Base-by-base conservation (phyloP, 2,797 vertebrate species). In the Sebastes paucispinis region DNA sequence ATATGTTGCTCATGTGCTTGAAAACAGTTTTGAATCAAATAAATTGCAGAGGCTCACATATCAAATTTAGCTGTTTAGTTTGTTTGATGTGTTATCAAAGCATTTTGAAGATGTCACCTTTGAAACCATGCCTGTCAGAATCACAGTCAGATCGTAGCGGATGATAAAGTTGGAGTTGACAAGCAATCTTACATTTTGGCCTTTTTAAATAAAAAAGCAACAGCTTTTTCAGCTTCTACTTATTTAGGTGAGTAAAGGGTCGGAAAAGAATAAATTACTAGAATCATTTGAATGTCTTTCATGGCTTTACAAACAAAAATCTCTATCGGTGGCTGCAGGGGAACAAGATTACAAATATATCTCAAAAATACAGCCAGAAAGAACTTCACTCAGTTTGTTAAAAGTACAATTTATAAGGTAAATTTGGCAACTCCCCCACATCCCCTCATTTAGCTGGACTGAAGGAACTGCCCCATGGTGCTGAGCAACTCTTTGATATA, bases 401-500 rank as follows among this genome's bases (percentile, higher is more conserved):
- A 20, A 43, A 36, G 6, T 16, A 1, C 24, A 39, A 57, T 34
- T 52, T 22, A 29, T 22, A 52, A 54, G 34, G 70, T 77, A 7
- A 14, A 66, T 67, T 34, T 24, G 34, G 14, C 7, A 9, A 57
- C 54, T 58, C 77, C 6, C 16, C 2, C 11, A 43, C 13, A n/a
- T 57, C n/a, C 36, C 16, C 18, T 79, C 18, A 43, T 81, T 81
- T 79, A 73, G 67, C 18, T 43, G 69, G 54, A 83, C 18, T 52
- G 77, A 78, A 84, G 62, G 47, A 74, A 20, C 81, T 69, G 50
- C 65, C 71, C 69, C 3, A 20, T 64, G 66, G 57, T 75, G 69
- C 75, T 2, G 22, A 57, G 64, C 59, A 55, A 6, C 73, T 52
- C 77, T 88, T 84, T 89, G 86, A 91, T 82, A 78, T 59, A 27